These are phyloP conservation scores for Coleophora flavipennella DNA, from an alignment of 2,888 invertebrate genomes.

Conservation along the genomic window DNA sequence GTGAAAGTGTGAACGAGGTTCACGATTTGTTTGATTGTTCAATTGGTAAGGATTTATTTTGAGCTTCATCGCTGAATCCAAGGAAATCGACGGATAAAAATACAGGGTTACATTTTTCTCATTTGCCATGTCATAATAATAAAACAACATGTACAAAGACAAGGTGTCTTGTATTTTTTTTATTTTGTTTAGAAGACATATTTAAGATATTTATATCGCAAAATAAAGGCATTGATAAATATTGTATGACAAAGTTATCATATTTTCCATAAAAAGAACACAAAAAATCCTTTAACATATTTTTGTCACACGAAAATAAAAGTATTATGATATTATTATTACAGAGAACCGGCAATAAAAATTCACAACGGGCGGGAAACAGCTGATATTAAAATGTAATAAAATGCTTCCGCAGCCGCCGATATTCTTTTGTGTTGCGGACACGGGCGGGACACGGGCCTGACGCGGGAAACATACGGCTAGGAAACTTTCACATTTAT, in stretches of 20 bases:
- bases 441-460: slow-evolving; percentile 26
- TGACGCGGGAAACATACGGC: slow-evolving; percentile 28
- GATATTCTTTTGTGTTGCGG: slow-evolving; percentile 47
- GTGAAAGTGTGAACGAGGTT: slow-evolving; percentile 7
- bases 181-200: no score
- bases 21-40: slow-evolving; percentile 3
- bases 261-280: background rate
- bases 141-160: no score
- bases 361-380: slow-evolving; percentile 29
- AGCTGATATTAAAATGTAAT: slow-evolving; percentile 58
- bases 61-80: background rate
- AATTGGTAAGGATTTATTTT: slow-evolving; percentile 5
- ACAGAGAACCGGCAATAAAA: slow-evolving; percentile 6
- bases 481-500: no score
- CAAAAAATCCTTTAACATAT: background rate
- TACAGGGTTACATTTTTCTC: no score
- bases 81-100: no score
- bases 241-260: no score
- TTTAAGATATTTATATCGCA: no score
- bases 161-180: no score
- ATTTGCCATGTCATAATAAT: no score
- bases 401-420: slow-evolving; percentile 45
- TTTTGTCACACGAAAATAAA: background rate
- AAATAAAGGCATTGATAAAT: no score
- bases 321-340: background rate